Evolutionary conservation across 1,140 invertebrate genomes (phyloP).

Genomic region (Nylanderia fulva): DNA sequence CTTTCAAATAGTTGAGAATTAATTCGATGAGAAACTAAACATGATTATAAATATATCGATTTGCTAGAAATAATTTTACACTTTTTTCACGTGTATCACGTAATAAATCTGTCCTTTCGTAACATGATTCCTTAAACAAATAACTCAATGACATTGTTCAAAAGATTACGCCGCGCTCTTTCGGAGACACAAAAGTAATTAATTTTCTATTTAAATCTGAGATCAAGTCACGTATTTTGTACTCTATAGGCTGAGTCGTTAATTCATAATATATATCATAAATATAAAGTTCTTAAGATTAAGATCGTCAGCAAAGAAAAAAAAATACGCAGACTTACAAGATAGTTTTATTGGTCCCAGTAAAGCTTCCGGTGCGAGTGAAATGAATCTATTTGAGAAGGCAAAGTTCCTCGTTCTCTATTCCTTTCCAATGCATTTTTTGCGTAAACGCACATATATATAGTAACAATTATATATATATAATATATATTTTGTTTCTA

Average conservation of each 20-base stretch:
- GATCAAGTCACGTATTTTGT: constrained; percentile 82
- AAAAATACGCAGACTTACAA: constrained; percentile 63
- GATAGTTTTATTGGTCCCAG: constrained; percentile 70
- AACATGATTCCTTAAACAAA: constrained; percentile 26
- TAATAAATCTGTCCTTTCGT: constrained; percentile 44
- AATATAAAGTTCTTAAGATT: constrained; percentile 63
- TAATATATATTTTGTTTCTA: constrained; percentile 1
- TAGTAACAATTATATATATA: background rate
- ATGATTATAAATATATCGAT: background rate
- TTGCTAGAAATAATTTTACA: background rate
- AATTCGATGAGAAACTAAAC: constrained; percentile 24
- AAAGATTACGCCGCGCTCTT: constrained; percentile 32
- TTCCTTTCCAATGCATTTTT: constrained; percentile 25
- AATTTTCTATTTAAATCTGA: constrained; percentile 77
- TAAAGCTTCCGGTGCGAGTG: constrained; percentile 64
- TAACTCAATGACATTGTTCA: background rate
- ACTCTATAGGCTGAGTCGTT: constrained; percentile 80
- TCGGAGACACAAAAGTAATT: constrained; percentile 39
- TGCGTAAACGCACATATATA: background rate
- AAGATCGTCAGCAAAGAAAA: constrained; percentile 52
- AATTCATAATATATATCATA: constrained; percentile 67
- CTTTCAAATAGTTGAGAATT: background rate
- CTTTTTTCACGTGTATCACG: background rate
- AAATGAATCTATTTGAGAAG: constrained; percentile 41
- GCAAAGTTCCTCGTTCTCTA: constrained; percentile 24